Base-by-base conservation (phyloP, 2,888 invertebrate genomes). In the Alloscopus bannaensis region DNA sequence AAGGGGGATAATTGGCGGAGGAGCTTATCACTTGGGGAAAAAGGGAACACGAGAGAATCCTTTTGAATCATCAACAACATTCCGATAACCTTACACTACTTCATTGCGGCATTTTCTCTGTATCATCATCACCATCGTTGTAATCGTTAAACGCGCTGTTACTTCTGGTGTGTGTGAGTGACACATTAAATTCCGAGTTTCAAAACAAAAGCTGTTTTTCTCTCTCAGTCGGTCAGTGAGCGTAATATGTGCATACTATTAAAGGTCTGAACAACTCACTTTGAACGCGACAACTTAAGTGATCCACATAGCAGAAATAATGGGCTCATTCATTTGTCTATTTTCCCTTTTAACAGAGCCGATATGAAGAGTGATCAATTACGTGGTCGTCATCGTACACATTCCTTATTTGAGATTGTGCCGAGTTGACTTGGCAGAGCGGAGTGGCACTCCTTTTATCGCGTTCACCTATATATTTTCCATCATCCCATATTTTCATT, bases 31-130 rank as follows among this genome's bases (percentile, higher is more conserved):
- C 11, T 13, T 18, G 13, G n/a, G n/a, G 18, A 6, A 52, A 52
- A 22, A 52, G 52, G 52, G 52, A 52, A 52, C 52, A 24, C 4
- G 36, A n/a, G 47, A 4, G 24, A 36, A 6, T 8, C 36, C 8
- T 8, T 36, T 6, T 8, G 22, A 52, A 52, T 52, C 3, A 26
- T 57, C 4, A n/a, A 28, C 18, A 57, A 52, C 24, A n/a, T 29
- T 57, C 29, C 18, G 59, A 59, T 59, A 59, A 59, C 59, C 59
- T 59, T 59, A 59, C 18, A 29, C 59, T 59, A 59, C 59, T 31
- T 59, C 24, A 52, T 52, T 52, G 52, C n/a, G n/a, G n/a, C 52
- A 52, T 16, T 22, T 52, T 36, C 6, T 36, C 3, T 16, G 45
- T 45, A 45, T 45, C 45, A 52, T 52, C 52, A 52, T 22, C 52